phyloP scores from a whole-genome alignment of 2,797 vertebrate genomes.

The Mico argentatus region DNA sequence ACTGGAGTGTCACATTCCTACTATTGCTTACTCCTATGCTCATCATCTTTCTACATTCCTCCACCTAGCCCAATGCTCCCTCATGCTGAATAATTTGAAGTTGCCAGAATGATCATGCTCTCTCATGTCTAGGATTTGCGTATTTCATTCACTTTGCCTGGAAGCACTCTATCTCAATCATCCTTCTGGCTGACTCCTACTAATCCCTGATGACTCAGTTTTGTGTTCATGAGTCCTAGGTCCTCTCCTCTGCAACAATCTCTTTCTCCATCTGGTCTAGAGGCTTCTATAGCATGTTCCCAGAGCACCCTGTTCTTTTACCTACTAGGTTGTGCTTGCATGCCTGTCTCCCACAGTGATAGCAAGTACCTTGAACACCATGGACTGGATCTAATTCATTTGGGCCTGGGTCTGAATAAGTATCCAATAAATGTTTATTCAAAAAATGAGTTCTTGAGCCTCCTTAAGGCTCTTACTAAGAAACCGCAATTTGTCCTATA shows the following conservation, averaged over 20 bases:
- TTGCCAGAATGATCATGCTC: not conserved
- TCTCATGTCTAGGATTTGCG: not conserved
- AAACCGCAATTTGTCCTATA: not conserved
- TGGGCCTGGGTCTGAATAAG: not conserved
- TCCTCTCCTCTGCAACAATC: not conserved
- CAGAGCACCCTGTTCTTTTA: not conserved
- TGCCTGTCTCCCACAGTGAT: not conserved
- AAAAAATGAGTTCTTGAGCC: not conserved
- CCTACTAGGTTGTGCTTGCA: not conserved
- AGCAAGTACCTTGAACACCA: not conserved
- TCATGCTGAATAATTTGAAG: not conserved
- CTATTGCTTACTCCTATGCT: not conserved
- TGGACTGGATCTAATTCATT: not conserved
- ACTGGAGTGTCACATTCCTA: not conserved
- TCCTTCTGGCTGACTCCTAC: not conserved
- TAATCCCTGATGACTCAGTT: not conserved
- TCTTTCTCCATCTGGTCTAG: not conserved
- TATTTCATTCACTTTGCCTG: not conserved
- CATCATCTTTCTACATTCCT: not conserved
- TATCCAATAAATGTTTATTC: not conserved
- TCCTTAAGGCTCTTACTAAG: not conserved
- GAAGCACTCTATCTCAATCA: not conserved
- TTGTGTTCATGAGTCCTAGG: not conserved
- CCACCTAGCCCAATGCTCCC: not conserved
- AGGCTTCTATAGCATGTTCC: not conserved